Percentiles rank a stretch among this genome's conserved stretches.
phyloP scores from a whole-genome alignment of 2,888 invertebrate species.

The Notodonta dromedarius region DNA sequence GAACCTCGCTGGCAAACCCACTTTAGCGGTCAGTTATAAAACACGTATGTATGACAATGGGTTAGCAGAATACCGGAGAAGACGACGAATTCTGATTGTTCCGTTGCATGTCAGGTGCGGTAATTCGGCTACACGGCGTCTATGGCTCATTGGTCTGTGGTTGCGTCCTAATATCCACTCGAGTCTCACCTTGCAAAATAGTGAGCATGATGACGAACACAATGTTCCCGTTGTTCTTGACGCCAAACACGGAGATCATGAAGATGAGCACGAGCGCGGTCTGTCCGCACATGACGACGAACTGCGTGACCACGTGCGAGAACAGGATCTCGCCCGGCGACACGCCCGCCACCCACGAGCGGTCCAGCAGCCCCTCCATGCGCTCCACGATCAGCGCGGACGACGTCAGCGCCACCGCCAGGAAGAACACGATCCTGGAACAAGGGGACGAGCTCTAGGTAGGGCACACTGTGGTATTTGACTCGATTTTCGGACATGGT shows the following conservation, averaged over 20 bases:
- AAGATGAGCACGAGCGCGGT: constrained; percentile 95
- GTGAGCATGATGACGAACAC: constrained; percentile 93
- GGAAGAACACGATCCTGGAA: constrained; percentile 96
- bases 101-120: too few species aligned
- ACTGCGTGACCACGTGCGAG: constrained; percentile 97
- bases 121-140: too few species aligned
- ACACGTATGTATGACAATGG: too few species aligned
- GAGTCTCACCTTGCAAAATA: constrained; percentile 88
- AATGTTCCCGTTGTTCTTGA: constrained; percentile 95
- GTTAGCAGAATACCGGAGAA: too few species aligned
- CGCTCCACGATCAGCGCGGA: constrained; percentile 95
- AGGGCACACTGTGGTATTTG: too few species aligned
- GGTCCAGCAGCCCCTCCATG: constrained; percentile 95
- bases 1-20: too few species aligned
- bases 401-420: constrained; percentile 97
- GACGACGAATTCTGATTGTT: too few species aligned
- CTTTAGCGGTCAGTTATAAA: too few species aligned
- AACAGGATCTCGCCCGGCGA: constrained; percentile 95
- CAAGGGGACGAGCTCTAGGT: background rate
- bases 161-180: too few species aligned
- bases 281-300: constrained; percentile 97
- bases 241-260: constrained; percentile 95
- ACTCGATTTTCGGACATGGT: too few species aligned
- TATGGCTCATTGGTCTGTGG: too few species aligned
- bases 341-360: constrained; percentile 97